Base-by-base conservation (phyloP, 2,113 vertebrate species). In the Cebus imitator region DNA sequence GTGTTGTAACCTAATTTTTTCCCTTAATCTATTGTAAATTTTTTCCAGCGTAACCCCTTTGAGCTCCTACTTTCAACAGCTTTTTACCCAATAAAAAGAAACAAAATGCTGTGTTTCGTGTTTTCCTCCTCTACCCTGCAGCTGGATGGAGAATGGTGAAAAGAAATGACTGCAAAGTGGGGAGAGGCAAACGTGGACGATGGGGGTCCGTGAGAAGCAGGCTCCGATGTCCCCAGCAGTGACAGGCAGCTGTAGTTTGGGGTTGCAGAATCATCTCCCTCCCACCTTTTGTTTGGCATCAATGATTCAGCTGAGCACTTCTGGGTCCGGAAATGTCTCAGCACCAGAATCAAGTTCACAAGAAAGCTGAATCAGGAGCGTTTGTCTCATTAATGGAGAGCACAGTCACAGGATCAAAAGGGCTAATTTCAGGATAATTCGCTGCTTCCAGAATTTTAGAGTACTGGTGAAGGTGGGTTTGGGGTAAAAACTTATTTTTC, bases 1-100 rank as follows among this genome's bases (percentile, higher is more conserved):
- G 23, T 94, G 84, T 91, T n/a, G 48, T 78, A 73, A 94, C 91
- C 70, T 96, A 76, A 57, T 80, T 95, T 84, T 82, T 57, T 79
- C 21, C 68, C 40, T 50, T 68, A 72, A 66, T 40, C 43, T 8
- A 50, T 68, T n/a, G 9, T 43, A 55, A 94, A 81, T 45, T 25
- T 30, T n/a, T 52, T 82, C 85, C 78, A 40, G 3, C 20, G 43
- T 52, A 21, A 25, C 37, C 70, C 55, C 55, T 76, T 70, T 40
- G 43, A 91, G 78, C 79, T 83, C 87, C 70, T 79, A 18, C 7
- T 70, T 52, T 80, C 66, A 57, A 52, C 57, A 6, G 52, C 18
- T 37, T 2, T 90, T 48, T 64, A 9, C 93, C 70, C 85, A 80
- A 6, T 48, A 23, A 57, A 87, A 90, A 96, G 45, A 91, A 75